Evolutionary conservation across 2,888 invertebrate genomes (phyloP), one percentile per base, ranked within the genome.

Genomic region (Cryptops parisi): DNA sequence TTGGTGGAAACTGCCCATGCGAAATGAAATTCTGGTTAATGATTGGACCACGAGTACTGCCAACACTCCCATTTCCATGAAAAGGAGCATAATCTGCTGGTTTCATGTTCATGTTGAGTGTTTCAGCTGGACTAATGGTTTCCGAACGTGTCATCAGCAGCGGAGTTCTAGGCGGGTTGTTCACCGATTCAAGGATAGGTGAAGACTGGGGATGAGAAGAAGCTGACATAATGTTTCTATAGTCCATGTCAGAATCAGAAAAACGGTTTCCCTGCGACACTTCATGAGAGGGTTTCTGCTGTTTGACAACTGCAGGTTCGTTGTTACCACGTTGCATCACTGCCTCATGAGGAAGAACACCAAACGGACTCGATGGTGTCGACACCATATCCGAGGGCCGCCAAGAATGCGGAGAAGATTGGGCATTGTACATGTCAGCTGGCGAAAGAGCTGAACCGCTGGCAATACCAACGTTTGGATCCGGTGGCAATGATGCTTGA

Each of bases 261-360:
- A 52, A 54, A 15, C 54, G 41, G 21, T 33, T 39, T 6, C 51
- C 43, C 6, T 54, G 51, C 47, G 52, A 46, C 38, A 54, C 47
- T 41, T 52, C 52, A 9, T 51, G 51, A 39, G 50, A 27, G 1
- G 44, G 25, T 46, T 39, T 46, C 6, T 9, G 9, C 33, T 33
- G 33, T 24, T 54, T 49, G 3, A 17, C 17, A n/a, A 5, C 9
- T 26, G 48, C 3, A 3, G 48, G 17, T 3, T 48, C 55, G 12
- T 53, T 39, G 54, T 56, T 57, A 44, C 57, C 54, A 39, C 60
- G 55, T n/a, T 58, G 58, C 26, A 60, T 50, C 3, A 61, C 58
- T 40, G 61, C 57, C 54, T 61, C 59, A 49, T 60, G 60, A 21
- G 61, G 60, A 17, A 61, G 46, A 6, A 60, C 57, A 2, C 60